Evolutionary conservation across 2,888 invertebrate species (phyloP), one percentile per base, ranked within the genome.

Genomic region (Lypha dubia): DNA sequence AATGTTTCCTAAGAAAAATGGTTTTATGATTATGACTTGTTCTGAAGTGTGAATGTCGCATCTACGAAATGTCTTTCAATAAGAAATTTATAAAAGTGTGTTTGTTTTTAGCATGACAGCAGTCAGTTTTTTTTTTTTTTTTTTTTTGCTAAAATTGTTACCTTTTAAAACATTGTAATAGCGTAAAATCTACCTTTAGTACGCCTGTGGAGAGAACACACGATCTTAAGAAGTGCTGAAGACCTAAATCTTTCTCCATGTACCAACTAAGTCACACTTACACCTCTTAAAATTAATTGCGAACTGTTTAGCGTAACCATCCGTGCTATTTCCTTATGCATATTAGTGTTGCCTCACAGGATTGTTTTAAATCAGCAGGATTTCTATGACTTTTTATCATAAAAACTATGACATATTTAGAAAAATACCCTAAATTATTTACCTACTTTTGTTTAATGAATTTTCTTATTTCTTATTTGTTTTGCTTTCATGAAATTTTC

Each of bases 31-130:
- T 44, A 41, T 62, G 24, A 71, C 58, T 20, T 41, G 11, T 65
- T n/a, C 62, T 56, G 49, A 71, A 63, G 63, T 82, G 77, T 58
- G 15, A 70, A 51, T 75, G 68, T 79, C 68, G 74, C 74, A 65
- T 65, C 68, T 32, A 22, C 17, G 7, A 79, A 75, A 81, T 74
- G 41, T 74, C 63, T 67, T 68, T 9, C 28, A 6, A 24, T 53
- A 13, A 32, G 35, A 70, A 65, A 9, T 6, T 24, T 53, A 6
- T 6, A 22, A 9, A 44, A 13, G 60, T 20, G 73, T 67, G 75
- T 8, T 73, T 41, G 44, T 63, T 51, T 63, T 32, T 5, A 28
- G 3, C 2, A 35, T 56, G 4, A 44, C 53, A 49, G 24, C 0
- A 44, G 53, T 28, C 6, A 24, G 44, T 38, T 38, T 56, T n/a